phyloP scores from a whole-genome alignment of 2,113 vertebrate genomes.

The Gopherus evgoodei region DNA sequence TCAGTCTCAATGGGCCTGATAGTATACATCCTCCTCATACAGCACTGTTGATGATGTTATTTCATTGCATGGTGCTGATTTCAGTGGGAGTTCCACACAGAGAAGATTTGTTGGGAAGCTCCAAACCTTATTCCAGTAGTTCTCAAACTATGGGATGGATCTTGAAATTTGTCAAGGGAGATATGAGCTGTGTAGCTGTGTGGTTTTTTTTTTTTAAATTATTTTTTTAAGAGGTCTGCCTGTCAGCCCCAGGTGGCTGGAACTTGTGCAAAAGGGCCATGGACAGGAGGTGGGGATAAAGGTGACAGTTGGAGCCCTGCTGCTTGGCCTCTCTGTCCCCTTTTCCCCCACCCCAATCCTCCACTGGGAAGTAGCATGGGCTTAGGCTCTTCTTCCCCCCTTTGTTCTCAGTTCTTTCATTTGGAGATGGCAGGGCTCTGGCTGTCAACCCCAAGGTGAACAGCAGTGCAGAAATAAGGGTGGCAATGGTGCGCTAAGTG shows the following conservation, averaged over 20 bases:
- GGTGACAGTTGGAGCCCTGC: too few relatives aligned
- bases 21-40: neutral
- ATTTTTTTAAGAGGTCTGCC: neutral
- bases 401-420: too few relatives aligned
- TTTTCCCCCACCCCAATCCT: neutral
- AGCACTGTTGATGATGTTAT: neutral
- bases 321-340: neutral
- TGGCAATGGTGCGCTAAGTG: neutral
- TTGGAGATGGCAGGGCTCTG: neutral
- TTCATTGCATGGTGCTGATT: neutral
- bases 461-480: neutral
- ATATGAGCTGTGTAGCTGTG: neutral
- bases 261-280: neutral
- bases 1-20: neutral
- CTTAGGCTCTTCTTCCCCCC: neutral
- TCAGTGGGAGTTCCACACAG: neutral
- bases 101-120: neutral
- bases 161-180: neutral
- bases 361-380: neutral
- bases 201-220: neutral
- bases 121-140: too few relatives aligned
- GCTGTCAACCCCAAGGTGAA: neutral
- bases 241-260: neutral
- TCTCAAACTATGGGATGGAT: too few relatives aligned
- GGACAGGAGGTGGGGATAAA: neutral